Base-by-base conservation (phyloP, 2,797 vertebrate species). In the Petrocephalus schoutedeni region DNA sequence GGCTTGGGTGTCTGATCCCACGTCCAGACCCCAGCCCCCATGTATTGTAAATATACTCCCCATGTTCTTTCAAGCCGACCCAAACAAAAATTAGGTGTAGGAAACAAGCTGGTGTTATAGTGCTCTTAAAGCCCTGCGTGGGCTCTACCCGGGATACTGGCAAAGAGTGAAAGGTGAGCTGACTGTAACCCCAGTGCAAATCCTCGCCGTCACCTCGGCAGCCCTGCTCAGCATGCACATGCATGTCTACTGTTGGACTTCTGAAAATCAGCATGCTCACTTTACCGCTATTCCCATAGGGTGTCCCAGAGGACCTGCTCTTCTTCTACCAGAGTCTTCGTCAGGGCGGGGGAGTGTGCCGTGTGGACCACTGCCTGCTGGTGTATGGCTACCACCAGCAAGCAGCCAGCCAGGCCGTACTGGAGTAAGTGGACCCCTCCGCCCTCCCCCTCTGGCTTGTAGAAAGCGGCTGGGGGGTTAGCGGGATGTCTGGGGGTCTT, bases 301-400 rank as follows among this genome's bases (percentile, higher is more conserved):
- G 98, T 0, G 94, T 98, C 84, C 97, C 98, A 0, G 98, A 99
- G 92, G 98, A 99, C 89, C 90, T 99, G 92, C 90, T 99, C 45
- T 97, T 98, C 92, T 99, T 99, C 92, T 98, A 99, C 89, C 92
- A 96, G 61, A 97, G 97, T 90, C 94, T 99, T 87, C 94, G 96
- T 82, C 94, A 90, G 49, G 97, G 97, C 0, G 97, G 97, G 0
- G 90, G 92, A 6, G 91, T 97, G 9, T 71, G 94, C 36, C 94
- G 97, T 7, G 96, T 99, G 19, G 93, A 98, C 89, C 91, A 90
- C 59, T 95, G 94, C 89, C 95, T 98, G 86, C 95, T 99, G 86
- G 90, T 97, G 2, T 99, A 99, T 90, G 97, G 98, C 5, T 98
- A 98, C 93, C 98, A 98, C 1, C 94, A 95, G 1, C 90, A 90